A percentile compares a stretch with the other conserved stretches of the same genome.
phyloP scores from a whole-genome alignment of 2,113 vertebrate genomes.

The Vidua chalybeata region DNA sequence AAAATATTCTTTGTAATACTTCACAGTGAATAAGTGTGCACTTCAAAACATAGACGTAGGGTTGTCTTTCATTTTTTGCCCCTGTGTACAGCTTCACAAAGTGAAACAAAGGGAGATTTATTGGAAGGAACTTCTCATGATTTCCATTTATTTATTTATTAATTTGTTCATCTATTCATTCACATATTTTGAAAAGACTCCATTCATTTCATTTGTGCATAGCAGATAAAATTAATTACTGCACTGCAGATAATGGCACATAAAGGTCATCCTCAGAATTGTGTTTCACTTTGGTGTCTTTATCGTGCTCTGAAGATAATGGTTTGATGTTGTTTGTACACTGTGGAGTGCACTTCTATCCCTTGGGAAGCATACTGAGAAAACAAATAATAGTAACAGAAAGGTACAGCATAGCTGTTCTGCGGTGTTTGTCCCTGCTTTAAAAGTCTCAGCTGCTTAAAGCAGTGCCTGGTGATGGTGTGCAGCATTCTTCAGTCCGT shows the following conservation, averaged over 20 bases:
- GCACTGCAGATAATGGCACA: constrained; percentile 54
- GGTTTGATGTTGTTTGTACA: constrained; percentile 36
- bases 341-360: constrained; percentile 1
- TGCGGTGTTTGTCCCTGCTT: background rate
- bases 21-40: constrained; percentile 9
- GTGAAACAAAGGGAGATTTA: constrained; percentile 27
- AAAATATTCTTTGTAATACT: constrained; percentile 53
- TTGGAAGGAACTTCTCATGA: constrained; percentile 30
- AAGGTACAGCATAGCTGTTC: background rate
- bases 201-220: constrained; percentile 19
- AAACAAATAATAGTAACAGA: constrained; percentile 46
- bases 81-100: background rate
- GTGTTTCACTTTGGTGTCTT: constrained; percentile 48
- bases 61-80: constrained; percentile 36
- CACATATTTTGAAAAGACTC: background rate
- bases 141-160: background rate
- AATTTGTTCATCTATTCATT: background rate
- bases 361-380: background rate
- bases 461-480: background rate
- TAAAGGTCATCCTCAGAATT: constrained; percentile 67
- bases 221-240: constrained; percentile 66
- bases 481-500: background rate
- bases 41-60: constrained; percentile 17
- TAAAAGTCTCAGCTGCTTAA: constrained; percentile 21
- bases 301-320: constrained; percentile 57